Evolutionary conservation across 2,888 invertebrate genomes (phyloP).

Genomic region (Epistrophe grossulariae): DNA sequence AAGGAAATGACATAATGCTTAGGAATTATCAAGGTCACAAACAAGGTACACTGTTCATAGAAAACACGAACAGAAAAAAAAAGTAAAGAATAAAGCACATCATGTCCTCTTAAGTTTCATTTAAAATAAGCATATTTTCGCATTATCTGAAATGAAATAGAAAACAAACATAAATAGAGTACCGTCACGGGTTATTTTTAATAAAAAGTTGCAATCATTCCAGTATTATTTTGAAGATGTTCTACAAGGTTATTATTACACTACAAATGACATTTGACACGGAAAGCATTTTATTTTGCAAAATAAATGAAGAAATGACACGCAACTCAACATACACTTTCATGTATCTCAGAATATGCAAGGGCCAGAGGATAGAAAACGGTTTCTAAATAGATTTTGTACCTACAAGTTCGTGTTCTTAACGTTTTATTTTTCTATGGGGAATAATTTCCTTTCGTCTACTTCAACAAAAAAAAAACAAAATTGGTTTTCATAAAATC

Average conservation of each 20-base stretch:
- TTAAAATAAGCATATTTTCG: slow-evolving; percentile 70
- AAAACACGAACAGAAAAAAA: background rate
- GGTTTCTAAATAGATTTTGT: background rate
- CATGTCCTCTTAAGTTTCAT: slow-evolving; percentile 14
- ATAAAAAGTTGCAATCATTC: slow-evolving; percentile 27
- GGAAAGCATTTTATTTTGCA: slow-evolving; percentile 27
- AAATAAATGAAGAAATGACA: slow-evolving; percentile 15
- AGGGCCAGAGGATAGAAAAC: background rate
- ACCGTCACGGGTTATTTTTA: slow-evolving; percentile 43
- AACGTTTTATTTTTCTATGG: slow-evolving; percentile 16
- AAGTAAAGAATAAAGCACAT: background rate
- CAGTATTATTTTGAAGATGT: slow-evolving; percentile 5
- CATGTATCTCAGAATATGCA: background rate
- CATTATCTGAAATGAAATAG: slow-evolving; percentile 77
- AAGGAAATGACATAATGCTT: slow-evolving; percentile 7
- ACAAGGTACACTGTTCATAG: background rate
- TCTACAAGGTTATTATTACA: slow-evolving; percentile 19
- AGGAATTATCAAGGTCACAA: background rate
- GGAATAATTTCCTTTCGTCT: slow-evolving; percentile 58
- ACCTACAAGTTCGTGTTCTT: slow-evolving; percentile 36
- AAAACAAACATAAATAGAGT: slow-evolving; percentile 54
- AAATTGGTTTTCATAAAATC: slow-evolving; percentile 3
- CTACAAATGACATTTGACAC: slow-evolving; percentile 39
- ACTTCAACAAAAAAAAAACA: slow-evolving; percentile 29
- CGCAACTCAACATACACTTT: slow-evolving; percentile 19